Evolutionary conservation across 2,888 invertebrate species (phyloP), one percentile per base, ranked within the genome.

Genomic region (Papilio gigon): DNA sequence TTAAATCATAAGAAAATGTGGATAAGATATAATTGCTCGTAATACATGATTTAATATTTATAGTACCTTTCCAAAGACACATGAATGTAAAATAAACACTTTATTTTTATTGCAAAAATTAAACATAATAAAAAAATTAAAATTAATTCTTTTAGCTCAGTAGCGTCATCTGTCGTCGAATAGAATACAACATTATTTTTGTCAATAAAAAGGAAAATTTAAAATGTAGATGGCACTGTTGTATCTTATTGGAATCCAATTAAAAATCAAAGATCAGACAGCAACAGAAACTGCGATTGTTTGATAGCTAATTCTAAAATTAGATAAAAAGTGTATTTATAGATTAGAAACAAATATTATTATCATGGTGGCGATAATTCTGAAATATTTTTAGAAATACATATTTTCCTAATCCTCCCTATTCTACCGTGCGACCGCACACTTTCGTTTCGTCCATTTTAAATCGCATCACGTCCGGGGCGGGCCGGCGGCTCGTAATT

Each of bases 401-500:
- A 9, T 37, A 37, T 37, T 59, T 59, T 17, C 33, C 25, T 8
- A 72, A 84, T 89, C 88, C 87, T 81, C 71, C 77, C 67, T 71
- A 75, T 69, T 71, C 78, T 66, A 73, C 72, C 79, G 35, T 14
- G 33, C 50, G 37, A 65, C 70, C 71, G 71, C 68, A 61, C 47
- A 25, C 68, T 71, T 71, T 72, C 71, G 70, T 67, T 68, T 74
- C 77, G 76, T 78, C 82, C 82, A 86, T 91, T 88, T 81, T 77
- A 79, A 85, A 84, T 79, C 92, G 80, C 75, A 78, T 87, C 91
- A 91, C 91, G 91, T 90, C 82, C 80, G 81, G 88, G 87, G 84
- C 88, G 85, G 76, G 81, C 81, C 84, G 87, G 84, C 87, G 85
- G 77, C 81, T 81, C 84, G 90, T 91, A 91, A 91, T 91, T 92